Percentiles rank a stretch among this genome's conserved stretches.
Conservation (phyloP, 2,888 invertebrate species). For the Drosophila tanythrix region DNA sequence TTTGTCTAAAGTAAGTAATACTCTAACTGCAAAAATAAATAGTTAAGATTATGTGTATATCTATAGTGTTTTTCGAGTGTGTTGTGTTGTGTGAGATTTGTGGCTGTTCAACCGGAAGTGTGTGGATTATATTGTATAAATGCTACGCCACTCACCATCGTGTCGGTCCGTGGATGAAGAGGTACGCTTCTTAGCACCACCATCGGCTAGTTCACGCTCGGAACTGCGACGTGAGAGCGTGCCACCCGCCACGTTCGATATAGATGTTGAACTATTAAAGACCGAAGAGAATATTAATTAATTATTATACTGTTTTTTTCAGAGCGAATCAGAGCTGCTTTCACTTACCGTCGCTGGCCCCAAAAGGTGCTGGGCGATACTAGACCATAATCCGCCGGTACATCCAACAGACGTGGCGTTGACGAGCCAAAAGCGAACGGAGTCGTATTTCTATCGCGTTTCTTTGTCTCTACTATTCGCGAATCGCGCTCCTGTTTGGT, state of each 20-base stretch:
- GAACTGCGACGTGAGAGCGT: conserved; percentile 93
- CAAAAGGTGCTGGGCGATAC: conserved; percentile 88
- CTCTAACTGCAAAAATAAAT: conserved; percentile 75
- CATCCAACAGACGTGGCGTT: conserved; percentile 93
- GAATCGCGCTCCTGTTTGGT: conserved; percentile 89
- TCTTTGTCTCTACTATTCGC: conserved; percentile 92
- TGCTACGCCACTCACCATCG: conserved; percentile 86
- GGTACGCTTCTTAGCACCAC: conserved; percentile 89
- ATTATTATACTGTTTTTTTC: too few species aligned
- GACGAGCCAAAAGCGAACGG: conserved; percentile 97
- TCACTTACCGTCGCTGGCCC: conserved; percentile 89
- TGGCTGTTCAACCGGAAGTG: conserved; percentile 34
- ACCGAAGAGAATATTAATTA: not conserved
- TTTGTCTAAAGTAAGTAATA: conserved; percentile 50
- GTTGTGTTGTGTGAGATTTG: conserved; percentile 35
- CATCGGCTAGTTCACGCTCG: conserved; percentile 91
- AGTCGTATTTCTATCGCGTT: conserved; percentile 90
- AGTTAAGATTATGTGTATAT: conserved; percentile 58
- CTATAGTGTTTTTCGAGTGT: conserved; percentile 25
- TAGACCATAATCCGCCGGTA: conserved; percentile 89
- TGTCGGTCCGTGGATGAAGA: conserved; percentile 90
- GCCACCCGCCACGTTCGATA: conserved; percentile 93
- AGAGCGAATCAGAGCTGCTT: too few species aligned
- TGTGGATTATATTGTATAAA: not conserved
- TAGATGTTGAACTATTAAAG: conserved; percentile 91